Percentiles rank a stretch among this genome's conserved stretches.
Conservation (phyloP, 2,888 invertebrate genomes). For the Trissoscelio sp. region DNA sequence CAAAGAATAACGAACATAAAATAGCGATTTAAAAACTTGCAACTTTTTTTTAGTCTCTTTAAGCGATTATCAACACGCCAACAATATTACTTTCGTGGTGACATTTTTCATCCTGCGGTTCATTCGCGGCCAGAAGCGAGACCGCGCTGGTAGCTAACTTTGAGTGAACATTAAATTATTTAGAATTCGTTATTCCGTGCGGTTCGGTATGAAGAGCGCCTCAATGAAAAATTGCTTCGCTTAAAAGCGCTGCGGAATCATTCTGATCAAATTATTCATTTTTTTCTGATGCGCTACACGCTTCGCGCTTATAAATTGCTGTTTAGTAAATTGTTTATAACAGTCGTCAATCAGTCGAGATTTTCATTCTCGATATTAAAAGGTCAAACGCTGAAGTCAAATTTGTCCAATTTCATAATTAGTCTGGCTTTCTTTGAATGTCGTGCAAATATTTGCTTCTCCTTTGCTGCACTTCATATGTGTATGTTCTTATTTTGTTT, state of each 20-base stretch:
- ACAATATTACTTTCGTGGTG: conserved; percentile 52
- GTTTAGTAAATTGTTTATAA: neutral
- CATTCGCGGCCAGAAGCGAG: conserved; percentile 40
- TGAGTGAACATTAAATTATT: conserved; percentile 55
- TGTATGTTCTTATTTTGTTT: conserved; percentile 23
- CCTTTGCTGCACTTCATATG: neutral
- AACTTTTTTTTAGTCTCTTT: conserved; percentile 14
- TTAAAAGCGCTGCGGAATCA: neutral
- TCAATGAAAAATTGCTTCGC: conserved; percentile 40
- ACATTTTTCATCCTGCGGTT: conserved; percentile 59
- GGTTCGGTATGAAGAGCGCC: conserved; percentile 6
- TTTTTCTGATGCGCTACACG: too few species aligned
- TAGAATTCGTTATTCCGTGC: conserved; percentile 42
- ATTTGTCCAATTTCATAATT: conserved; percentile 29
- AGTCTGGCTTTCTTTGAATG: conserved; percentile 27
- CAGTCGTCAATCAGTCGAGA: neutral
- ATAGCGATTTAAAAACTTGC: conserved; percentile 25
- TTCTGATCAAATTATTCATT: conserved; percentile 5
- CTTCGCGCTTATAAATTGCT: neutral
- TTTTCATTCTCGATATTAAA: neutral
- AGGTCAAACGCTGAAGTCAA: neutral
- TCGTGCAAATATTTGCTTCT: conserved; percentile 8
- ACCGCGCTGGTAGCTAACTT: conserved; percentile 43
- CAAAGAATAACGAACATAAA: conserved; percentile 28
- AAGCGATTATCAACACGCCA: conserved; percentile 41